Base-by-base conservation (phyloP, 2,888 invertebrate genomes). In the Serripes groenlandicus region DNA sequence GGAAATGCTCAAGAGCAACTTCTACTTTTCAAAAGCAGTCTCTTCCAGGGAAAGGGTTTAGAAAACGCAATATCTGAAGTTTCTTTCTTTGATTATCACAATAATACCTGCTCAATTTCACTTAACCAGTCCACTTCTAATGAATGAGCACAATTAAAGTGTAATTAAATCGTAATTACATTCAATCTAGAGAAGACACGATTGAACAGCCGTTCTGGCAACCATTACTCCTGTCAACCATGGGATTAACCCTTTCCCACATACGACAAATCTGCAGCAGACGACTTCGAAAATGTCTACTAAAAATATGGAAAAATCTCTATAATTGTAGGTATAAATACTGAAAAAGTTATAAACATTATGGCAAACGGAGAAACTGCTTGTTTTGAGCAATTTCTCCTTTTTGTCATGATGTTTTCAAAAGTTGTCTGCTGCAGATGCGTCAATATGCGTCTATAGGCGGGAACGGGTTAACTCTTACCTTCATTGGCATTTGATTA, bases 71-170 rank as follows among this genome's bases (percentile, higher is more conserved):
- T 62, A 34, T 15, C 62, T 62, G 62, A 34, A 34, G 11, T 28
- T 62, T 62, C 62, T 62, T n/a, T 34, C 34, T 62, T 62, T 32
- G 34, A 42, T 66, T 66, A n/a, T 28, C 66, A 35, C 42, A 23
- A 37, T 66, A 42, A 15, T 66, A 66, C 66, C 66, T 42, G 37
- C 66, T 66, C 49, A 26, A 37, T 66, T 42, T 42, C 66, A 42
- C n/a, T 66, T 37, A 42, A 66, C 66, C 66, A 66, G 66, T 66
- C 66, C 66, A 66, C 66, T 66, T 66, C 66, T 66, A 66, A 66
- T 66, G 66, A 66, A 66, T 66, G 66, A 66, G 66, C 23, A 23
- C 66, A 66, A 66, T 66, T 66, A 66, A 66, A 66, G 26, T 35
- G 37, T 66, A 66, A 66, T 66, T 66, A 66, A 66, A 66, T 37